Conservation (phyloP, 1,140 invertebrate genomes). For the Diprion similis region DNA sequence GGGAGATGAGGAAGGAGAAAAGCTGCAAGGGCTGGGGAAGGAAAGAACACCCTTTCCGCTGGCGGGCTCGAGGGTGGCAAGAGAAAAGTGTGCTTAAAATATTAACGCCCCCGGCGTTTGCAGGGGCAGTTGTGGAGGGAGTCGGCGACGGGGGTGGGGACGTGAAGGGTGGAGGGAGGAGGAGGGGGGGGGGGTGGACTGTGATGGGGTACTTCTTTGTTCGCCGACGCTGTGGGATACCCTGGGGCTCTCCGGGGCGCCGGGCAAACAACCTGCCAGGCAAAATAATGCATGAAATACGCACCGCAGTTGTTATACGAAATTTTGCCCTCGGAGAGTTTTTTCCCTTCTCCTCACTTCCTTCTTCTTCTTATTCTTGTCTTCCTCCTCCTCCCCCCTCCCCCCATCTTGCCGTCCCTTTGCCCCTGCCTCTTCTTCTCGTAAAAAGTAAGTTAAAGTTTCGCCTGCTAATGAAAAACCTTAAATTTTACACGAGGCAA, state of each 20-base stretch:
- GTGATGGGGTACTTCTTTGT: conserved; percentile 46
- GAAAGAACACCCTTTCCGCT: background rate
- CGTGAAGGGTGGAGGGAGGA: conserved; percentile 15
- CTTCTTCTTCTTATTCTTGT: conserved; percentile 19
- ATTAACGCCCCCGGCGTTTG: conserved; percentile 59
- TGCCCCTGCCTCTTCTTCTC: conserved; percentile 7
- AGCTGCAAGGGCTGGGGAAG: too few relatives aligned
- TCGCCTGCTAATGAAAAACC: conserved; percentile 58
- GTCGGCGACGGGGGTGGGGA: background rate
- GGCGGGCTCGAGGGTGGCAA: conserved; percentile 24
- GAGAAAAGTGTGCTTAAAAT: conserved; percentile 64
- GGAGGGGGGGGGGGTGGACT: conserved; percentile 33
- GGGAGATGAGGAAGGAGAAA: conserved; percentile 1
- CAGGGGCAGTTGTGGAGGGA: conserved; percentile 6
- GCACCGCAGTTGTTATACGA: conserved; percentile 49
- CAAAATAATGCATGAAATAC: conserved; percentile 63
- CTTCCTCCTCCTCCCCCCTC: conserved; percentile 10
- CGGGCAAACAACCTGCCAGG: conserved; percentile 56
- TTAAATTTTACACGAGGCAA: conserved; percentile 61
- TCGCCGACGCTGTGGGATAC: conserved; percentile 42
- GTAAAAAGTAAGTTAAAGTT: conserved; percentile 20
- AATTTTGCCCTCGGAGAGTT: conserved; percentile 47
- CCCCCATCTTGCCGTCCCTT: conserved; percentile 4
- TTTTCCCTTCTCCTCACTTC: conserved; percentile 34
- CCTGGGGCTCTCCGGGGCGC: conserved; percentile 19